Base-by-base conservation (phyloP, 2,888 invertebrate species). In the Epiperipatus broadwayi region DNA sequence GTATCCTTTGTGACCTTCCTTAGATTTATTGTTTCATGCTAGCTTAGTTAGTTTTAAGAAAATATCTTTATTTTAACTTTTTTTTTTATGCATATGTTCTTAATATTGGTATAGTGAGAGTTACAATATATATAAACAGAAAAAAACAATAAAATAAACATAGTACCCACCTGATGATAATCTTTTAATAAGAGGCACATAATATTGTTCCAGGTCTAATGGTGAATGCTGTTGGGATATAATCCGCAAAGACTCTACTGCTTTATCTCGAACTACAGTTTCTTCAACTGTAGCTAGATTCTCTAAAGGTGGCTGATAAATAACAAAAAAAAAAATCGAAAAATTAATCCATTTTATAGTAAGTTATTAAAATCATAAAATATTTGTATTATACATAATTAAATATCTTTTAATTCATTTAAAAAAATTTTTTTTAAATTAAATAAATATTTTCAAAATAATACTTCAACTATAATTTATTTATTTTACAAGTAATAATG, bases 191-290 rank as follows among this genome's bases (percentile, higher is more conserved):
- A 97, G 68, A 1, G 93, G 95, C 42, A 95, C 84, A 63, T 95
- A 95, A 60, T 93, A 80, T 49, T 78, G 77, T 61, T 97, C 95
- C 48, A 97, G 65, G 55, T 95, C 89, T 41, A 75, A 71, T 1
- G 83, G 75, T 41, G 83, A 84, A 60, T 97, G 97, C 56, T 91
- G 85, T 21, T 46, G 43, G 4, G 49, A 46, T 12, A 48, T 46
- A 39, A 54, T 59, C 35, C 66, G 68, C 37, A 97, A 66, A 0
- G 93, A 93, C 43, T 97, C 95, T 0, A 99, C 95, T 1, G 97
- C 95, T 63, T 95, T 95, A 60, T 99, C 97, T 2, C 97, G 71
- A n/a, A 99, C 97, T 25, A 99, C 91, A 0, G 97, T 99, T 66
- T 99, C 97, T 61, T 97, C 97, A 1, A 97, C 93, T 1, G 89